Conservation (phyloP, 1,140 invertebrate genomes). For the Planococcus citri region DNA sequence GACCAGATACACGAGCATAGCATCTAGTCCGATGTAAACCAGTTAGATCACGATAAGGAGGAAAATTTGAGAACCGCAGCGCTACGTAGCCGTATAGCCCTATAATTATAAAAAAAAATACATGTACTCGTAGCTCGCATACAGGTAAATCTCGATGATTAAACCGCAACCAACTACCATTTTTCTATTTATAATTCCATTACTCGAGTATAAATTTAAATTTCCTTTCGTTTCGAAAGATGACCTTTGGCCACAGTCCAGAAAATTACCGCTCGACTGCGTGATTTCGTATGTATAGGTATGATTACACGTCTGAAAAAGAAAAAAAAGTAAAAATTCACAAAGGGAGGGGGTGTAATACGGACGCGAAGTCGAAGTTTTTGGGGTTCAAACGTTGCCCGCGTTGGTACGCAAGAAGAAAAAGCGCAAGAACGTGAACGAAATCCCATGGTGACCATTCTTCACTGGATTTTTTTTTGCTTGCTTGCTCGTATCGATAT, state of each 20-base stretch:
- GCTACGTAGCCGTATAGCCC: not conserved
- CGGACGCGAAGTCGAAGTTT: no score
- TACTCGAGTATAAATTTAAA: not conserved
- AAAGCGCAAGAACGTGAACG: no score
- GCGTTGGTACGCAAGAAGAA: no score
- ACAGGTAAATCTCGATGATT: not conserved
- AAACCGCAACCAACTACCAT: not conserved
- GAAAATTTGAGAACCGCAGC: not conserved
- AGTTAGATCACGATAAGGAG: not conserved
- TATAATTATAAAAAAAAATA: not conserved
- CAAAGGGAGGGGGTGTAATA: no score
- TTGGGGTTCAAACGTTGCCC: no score
- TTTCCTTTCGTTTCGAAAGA: not conserved
- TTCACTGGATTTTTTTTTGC: not conserved
- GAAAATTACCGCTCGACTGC: not conserved
- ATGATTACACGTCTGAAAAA: no score
- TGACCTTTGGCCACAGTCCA: not conserved
- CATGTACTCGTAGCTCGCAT: not conserved
- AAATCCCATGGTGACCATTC: not conserved
- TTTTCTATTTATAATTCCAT: conserved; percentile 8
- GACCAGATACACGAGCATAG: not conserved
- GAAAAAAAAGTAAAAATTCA: no score
- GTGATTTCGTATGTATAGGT: no score
- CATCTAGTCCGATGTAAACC: not conserved
- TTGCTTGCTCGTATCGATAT: no score